These are phyloP conservation scores for Hydriomena furcata DNA, from an alignment of 2,888 invertebrate genomes.

Conservation along the genomic window DNA sequence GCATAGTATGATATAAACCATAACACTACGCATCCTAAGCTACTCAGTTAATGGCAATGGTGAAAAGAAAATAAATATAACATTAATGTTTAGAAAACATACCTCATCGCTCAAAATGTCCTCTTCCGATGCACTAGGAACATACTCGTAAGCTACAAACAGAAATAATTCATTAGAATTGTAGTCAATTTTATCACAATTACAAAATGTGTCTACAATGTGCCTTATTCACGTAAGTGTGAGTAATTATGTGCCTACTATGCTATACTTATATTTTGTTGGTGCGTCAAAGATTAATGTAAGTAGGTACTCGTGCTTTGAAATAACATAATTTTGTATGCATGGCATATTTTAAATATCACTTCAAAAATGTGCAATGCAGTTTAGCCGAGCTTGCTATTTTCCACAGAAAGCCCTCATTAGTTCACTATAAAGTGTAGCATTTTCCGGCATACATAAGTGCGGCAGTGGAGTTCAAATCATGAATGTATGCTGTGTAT, in stretches of 20 bases:
- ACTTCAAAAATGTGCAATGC: slow-evolving; percentile 1
- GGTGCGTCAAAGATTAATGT: too few species aligned
- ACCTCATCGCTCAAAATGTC: slow-evolving; percentile 92
- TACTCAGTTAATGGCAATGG: too few species aligned
- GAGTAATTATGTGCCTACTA: too few species aligned
- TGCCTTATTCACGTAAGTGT: too few species aligned
- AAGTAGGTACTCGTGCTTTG: neutral
- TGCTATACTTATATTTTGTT: too few species aligned
- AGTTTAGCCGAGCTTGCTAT: neutral
- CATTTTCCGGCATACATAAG: neutral
- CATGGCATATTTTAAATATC: neutral
- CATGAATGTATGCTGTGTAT: slow-evolving; percentile 4
- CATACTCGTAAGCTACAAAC: slow-evolving; percentile 93
- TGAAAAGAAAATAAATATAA: too few species aligned
- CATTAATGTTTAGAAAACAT: too few species aligned
- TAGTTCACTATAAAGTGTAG: slow-evolving; percentile 10
- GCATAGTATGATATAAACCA: too few species aligned
- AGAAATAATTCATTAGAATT: slow-evolving; percentile 1
- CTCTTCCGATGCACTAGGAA: slow-evolving; percentile 92
- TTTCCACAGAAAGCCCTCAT: slow-evolving; percentile 7
- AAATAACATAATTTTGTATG: neutral
- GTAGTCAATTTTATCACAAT: too few species aligned
- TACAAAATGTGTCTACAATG: too few species aligned
- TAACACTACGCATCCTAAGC: too few species aligned
- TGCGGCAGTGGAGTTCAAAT: neutral